Evolutionary conservation across 2,113 vertebrate genomes (phyloP).

Genomic region (Tautogolabrus adspersus): DNA sequence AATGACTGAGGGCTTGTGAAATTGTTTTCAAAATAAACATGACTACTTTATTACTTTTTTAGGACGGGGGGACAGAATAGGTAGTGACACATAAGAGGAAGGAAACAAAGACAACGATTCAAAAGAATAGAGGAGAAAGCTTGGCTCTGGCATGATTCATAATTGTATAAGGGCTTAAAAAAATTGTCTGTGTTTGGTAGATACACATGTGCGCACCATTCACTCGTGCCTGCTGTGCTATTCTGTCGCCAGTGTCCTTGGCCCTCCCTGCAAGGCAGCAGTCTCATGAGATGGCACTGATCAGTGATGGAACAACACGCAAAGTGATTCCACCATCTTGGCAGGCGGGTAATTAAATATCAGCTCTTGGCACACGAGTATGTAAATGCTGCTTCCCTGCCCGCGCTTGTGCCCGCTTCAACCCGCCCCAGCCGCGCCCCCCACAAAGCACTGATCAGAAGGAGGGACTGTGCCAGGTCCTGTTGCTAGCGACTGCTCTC

Average conservation of each 20-base stretch:
- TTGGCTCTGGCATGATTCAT: conserved; percentile 53
- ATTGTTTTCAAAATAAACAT: conserved; percentile 34
- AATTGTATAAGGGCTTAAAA: conserved; percentile 62
- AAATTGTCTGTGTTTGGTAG: conserved; percentile 40
- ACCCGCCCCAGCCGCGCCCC: neutral
- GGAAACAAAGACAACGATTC: conserved; percentile 44
- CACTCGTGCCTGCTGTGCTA: conserved; percentile 33
- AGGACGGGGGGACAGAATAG: conserved; percentile 25
- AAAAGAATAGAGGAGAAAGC: conserved; percentile 40
- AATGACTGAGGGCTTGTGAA: conserved; percentile 38
- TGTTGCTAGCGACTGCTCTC: conserved; percentile 47
- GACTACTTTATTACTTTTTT: conserved; percentile 33
- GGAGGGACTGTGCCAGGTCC: conserved; percentile 50
- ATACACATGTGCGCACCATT: conserved; percentile 59
- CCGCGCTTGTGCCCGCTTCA: neutral
- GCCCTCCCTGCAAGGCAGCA: conserved; percentile 47
- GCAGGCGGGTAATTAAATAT: conserved; percentile 75
- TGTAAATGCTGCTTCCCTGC: conserved; percentile 57
- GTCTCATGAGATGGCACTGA: conserved; percentile 62
- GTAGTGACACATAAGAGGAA: conserved; percentile 46
- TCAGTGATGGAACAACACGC: conserved; percentile 61
- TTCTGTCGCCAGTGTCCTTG: conserved; percentile 59
- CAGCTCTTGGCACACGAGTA: conserved; percentile 64
- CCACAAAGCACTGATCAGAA: conserved; percentile 47
- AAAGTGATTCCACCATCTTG: conserved; percentile 63